Conservation (phyloP, 92 coral and sea anemone genomes). For the Blastomussa wellsi region DNA sequence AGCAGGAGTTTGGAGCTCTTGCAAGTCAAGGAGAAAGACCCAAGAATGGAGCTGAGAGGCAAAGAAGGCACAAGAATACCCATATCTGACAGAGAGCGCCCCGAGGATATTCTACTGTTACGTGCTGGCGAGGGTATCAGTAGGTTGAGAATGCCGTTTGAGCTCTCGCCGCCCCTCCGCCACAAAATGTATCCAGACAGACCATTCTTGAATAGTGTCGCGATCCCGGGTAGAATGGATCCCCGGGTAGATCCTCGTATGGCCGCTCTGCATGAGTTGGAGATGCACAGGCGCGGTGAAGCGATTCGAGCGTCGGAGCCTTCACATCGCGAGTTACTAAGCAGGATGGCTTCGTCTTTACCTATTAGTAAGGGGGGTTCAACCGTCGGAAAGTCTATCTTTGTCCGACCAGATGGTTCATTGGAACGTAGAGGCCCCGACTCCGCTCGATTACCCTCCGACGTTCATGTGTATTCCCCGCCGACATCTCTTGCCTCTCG, state of each 20-base stretch:
- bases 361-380: constrained; percentile 50
- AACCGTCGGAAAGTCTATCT: constrained; percentile 39
- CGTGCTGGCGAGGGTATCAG: constrained; percentile 27
- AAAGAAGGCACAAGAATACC: constrained; percentile 21
- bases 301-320: constrained; percentile 68
- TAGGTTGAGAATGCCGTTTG: constrained; percentile 50
- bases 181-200: constrained; percentile 68
- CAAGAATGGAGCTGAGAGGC: constrained; percentile 32
- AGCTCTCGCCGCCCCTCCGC: constrained; percentile 76
- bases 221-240: constrained; percentile 40
- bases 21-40: constrained; percentile 76
- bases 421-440: constrained; percentile 52
- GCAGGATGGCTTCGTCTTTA: constrained; percentile 80
- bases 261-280: constrained; percentile 70
- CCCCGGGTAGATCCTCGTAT: constrained; percentile 74
- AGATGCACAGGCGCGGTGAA: constrained; percentile 78
- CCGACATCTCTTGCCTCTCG: constrained; percentile 58
- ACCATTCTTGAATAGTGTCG: constrained; percentile 32
- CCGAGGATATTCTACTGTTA: constrained; percentile 43
- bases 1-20: constrained; percentile 65
- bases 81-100: constrained; percentile 55
- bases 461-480: constrained; percentile 67
- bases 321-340: constrained; percentile 86
- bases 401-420: constrained; percentile 64
- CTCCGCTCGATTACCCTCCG: constrained; percentile 56